A percentile compares a stretch with the other conserved stretches of the same genome.
Conservation (phyloP, 2,888 invertebrate genomes). For the Emmelina monodactyla region DNA sequence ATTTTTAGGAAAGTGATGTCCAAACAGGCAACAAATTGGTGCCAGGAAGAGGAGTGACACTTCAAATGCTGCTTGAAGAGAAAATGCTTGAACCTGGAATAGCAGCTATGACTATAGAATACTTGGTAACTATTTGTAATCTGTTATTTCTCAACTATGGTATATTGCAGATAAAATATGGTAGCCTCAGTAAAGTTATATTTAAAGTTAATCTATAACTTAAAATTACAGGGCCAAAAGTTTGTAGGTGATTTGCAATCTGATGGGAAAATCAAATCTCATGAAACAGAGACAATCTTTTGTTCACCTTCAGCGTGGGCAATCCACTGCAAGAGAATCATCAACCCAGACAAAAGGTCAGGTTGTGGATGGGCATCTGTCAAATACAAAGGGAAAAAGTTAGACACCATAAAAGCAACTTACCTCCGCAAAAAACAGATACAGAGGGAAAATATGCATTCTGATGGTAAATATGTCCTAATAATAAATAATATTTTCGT, state of each 20-base stretch:
- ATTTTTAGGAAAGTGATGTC: slow-evolving; percentile 53
- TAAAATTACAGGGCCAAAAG: slow-evolving; percentile 76
- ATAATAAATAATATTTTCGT: no score
- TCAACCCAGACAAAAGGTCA: slow-evolving; percentile 90
- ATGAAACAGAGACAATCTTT: slow-evolving; percentile 87
- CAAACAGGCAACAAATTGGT: slow-evolving; percentile 53
- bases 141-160: no score
- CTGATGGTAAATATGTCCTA: slow-evolving; percentile 42
- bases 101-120: slow-evolving; percentile 88
- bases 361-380: slow-evolving; percentile 95
- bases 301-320: slow-evolving; percentile 94
- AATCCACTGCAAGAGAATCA: slow-evolving; percentile 88
- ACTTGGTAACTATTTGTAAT: slow-evolving; percentile 68
- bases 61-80: slow-evolving; percentile 86
- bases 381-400: slow-evolving; percentile 84
- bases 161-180: no score
- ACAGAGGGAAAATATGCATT: slow-evolving; percentile 64
- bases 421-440: slow-evolving; percentile 78
- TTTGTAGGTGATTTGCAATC: slow-evolving; percentile 86
- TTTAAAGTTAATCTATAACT: no score
- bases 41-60: slow-evolving; percentile 75
- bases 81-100: slow-evolving; percentile 85
- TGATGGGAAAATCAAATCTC: slow-evolving; percentile 88
- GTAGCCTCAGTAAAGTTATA: no score
- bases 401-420: slow-evolving; percentile 87